These are phyloP conservation scores for Pholis gunnellus DNA, from an alignment of 2,113 vertebrate species.

Conservation along the genomic window DNA sequence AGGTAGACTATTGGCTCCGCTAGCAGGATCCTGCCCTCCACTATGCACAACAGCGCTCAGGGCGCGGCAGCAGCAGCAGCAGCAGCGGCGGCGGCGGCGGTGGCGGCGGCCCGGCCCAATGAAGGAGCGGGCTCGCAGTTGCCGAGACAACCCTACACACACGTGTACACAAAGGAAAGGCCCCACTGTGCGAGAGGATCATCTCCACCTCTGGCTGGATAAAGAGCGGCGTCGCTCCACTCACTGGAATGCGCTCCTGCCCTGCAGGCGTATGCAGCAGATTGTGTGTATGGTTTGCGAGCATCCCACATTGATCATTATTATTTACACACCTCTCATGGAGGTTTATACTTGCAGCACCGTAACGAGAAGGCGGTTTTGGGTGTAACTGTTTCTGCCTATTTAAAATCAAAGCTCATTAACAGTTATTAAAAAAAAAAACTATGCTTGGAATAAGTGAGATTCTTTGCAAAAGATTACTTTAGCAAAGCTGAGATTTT, in stretches of 20 bases:
- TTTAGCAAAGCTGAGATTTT: background rate
- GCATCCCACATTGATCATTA: conserved; percentile 72
- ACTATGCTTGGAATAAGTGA: background rate
- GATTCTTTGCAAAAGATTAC: conserved; percentile 8
- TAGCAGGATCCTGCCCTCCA: conserved; percentile 53
- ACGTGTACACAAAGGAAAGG: conserved; percentile 72
- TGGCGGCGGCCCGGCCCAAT: conserved; percentile 40
- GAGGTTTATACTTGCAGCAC: conserved; percentile 37
- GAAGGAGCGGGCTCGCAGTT: conserved; percentile 51
- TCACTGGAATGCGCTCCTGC: conserved; percentile 73
- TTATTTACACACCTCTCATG: conserved; percentile 63
- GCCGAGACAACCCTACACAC: conserved; percentile 76
- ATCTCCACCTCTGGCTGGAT: conserved; percentile 74
- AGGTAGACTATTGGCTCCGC: conserved; percentile 67
- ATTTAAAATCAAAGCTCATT: background rate
- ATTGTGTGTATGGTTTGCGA: conserved; percentile 63
- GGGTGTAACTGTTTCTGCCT: background rate
- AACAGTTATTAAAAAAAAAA: background rate
- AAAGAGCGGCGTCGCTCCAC: conserved; percentile 62
- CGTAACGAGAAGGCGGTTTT: conserved; percentile 13
- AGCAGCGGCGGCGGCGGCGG: no score
- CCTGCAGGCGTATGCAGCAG: conserved; percentile 64
- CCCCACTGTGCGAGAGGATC: conserved; percentile 65
- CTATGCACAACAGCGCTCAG: conserved; percentile 38
- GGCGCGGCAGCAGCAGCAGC: conserved; percentile 57